Base-by-base conservation (phyloP, 2,888 invertebrate species). In the Sesia bembeciformis region DNA sequence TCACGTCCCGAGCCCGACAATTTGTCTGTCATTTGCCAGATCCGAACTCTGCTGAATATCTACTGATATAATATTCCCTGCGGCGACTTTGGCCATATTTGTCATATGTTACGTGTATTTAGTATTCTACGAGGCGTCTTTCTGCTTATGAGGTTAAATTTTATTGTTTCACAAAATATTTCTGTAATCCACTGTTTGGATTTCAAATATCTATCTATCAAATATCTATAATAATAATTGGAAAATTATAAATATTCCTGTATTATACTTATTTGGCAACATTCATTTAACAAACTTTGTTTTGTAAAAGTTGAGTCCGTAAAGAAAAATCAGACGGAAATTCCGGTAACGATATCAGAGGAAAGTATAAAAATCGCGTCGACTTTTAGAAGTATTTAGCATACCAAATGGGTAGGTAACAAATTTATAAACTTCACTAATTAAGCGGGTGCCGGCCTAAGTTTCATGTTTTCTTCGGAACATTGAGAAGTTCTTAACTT, bases 321-420 rank as follows among this genome's bases (percentile, higher is more conserved):
- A 46, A 46, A 46, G 46, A 7, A 46, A 46, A 46, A 46, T 46
- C 46, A 46, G 46, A 46, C 6, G 23, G 46, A 46, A 46, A 46
- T 46, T 46, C 46, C 8, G 23, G 46, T 46, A 46, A 46, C 46
- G 46, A 46, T 46, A 4, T 46, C 46, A 61, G 56, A 57, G 60
- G 64, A 67, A 65, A 65, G 66, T 66, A 62, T 68, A 68, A 72
- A 69, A 68, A 66, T 67, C 62, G 67, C 72, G 64, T 62, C 67
- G 64, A 67, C 67, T 76, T 72, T 70, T 62, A 63, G 60, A 72
- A 69, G 75, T 73, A 81, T 76, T 84, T 84, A 80, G 81, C 83
- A 81, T 84, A 84, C 78, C 82, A 84, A 84, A 84, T 84, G 83
- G 81, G 84, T 78, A 84, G 81, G 84, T 78, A 84, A 81, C 84